These are phyloP conservation scores for Syrmaticus mikado DNA, from an alignment of 2,113 vertebrate species.

Conservation along the genomic window DNA sequence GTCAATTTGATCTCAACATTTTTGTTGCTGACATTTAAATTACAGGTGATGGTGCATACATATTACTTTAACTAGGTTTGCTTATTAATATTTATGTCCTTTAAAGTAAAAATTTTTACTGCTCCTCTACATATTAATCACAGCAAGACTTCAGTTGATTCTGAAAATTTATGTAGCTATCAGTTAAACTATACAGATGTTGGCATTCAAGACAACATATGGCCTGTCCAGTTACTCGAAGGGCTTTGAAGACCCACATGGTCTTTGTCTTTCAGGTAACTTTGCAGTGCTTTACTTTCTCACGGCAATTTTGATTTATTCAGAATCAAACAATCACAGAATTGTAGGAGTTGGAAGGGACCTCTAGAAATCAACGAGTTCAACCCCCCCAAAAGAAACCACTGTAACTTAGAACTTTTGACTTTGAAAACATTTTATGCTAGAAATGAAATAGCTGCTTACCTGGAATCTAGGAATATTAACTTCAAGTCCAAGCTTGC, in stretches of 20 bases:
- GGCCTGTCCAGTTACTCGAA: neutral
- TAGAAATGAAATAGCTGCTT: slow-evolving; percentile 28
- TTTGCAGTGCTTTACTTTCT: neutral
- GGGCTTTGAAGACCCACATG: neutral
- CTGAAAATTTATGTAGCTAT: neutral
- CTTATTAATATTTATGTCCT: neutral
- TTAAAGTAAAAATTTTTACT: neutral
- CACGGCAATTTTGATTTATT: neutral
- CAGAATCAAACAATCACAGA: neutral
- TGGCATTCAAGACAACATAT: neutral
- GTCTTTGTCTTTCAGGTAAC: neutral
- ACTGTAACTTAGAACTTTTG: neutral
- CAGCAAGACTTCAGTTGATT: neutral
- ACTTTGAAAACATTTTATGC: neutral
- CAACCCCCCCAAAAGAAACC: neutral
- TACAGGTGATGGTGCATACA: neutral
- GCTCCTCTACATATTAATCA: neutral
- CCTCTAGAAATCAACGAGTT: too few species aligned
- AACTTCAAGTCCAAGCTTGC: slow-evolving; percentile 93
- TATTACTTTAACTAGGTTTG: neutral
- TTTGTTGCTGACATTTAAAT: neutral
- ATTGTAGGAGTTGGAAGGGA: too few species aligned
- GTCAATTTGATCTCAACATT: neutral
- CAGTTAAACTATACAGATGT: neutral
- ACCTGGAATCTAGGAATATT: slow-evolving; percentile 95